Percentiles rank a stretch among this genome's conserved stretches.
Conservation (phyloP, 2,888 invertebrate species). For the Coleophora flavipennella region DNA sequence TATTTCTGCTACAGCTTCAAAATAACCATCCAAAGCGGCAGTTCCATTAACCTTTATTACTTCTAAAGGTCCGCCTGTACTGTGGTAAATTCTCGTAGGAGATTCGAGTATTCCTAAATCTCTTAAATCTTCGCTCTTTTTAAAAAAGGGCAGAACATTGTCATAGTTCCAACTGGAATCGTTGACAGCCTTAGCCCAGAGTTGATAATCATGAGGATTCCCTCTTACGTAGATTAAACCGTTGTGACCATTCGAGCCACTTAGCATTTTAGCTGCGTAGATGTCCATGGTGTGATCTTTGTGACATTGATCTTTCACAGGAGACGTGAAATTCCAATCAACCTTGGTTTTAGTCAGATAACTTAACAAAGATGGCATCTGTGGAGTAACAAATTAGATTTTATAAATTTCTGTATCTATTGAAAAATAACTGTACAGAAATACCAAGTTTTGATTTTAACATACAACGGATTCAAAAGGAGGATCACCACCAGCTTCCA, state of each 20-base stretch:
- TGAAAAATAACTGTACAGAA: too few species aligned
- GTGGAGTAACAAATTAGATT: too few species aligned
- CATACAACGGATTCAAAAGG: too few species aligned
- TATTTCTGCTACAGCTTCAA: neutral
- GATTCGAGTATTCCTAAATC: neutral
- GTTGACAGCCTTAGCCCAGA: neutral
- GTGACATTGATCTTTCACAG: neutral
- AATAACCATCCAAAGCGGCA: neutral
- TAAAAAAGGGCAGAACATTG: neutral
- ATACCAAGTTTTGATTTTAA: too few species aligned
- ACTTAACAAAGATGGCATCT: neutral
- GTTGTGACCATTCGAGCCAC: neutral
- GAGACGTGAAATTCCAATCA: neutral
- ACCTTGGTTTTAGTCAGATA: neutral
- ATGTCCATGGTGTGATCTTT: neutral
- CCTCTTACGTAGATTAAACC: neutral
- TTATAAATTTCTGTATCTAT: too few species aligned
- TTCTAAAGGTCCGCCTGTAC: neutral
- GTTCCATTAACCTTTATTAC: neutral
- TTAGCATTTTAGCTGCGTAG: neutral
- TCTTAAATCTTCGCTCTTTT: neutral
- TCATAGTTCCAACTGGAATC: neutral
- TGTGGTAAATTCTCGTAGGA: neutral
- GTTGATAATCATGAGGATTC: neutral
- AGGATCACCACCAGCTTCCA: too few species aligned